Percentiles rank a stretch among this genome's conserved stretches.
Conservation (phyloP, 2,888 invertebrate genomes). For the Apodemia hepburni region DNA sequence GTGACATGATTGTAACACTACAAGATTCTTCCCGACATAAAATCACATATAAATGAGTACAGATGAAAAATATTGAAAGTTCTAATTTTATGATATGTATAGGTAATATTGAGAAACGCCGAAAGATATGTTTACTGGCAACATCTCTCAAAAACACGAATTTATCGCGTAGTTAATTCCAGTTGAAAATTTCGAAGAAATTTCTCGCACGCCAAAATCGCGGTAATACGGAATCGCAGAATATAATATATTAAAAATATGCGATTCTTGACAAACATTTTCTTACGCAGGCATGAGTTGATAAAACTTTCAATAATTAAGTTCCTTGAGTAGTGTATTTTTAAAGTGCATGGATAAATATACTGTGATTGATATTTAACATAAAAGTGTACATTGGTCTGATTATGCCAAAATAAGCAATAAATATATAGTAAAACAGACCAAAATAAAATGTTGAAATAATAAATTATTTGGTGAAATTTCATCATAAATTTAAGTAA, state of each 20-base stretch:
- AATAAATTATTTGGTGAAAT: too few species aligned
- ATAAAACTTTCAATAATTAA: not conserved
- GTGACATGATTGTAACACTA: too few species aligned
- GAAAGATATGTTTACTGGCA: slow-evolving; percentile 77
- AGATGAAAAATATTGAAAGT: slow-evolving; percentile 31
- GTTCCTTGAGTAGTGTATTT: not conserved
- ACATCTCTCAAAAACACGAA: slow-evolving; percentile 71
- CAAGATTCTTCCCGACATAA: too few species aligned
- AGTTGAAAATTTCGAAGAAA: slow-evolving; percentile 31
- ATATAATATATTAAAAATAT: slow-evolving; percentile 20
- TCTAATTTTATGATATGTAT: slow-evolving; percentile 36
- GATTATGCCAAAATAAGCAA: not conserved
- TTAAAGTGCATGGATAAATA: not conserved
- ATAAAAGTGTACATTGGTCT: not conserved
- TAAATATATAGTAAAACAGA: too few species aligned
- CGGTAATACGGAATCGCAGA: not conserved
- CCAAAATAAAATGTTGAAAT: too few species aligned
- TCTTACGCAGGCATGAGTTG: not conserved
- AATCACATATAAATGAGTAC: slow-evolving; percentile 34
- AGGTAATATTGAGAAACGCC: slow-evolving; percentile 67
- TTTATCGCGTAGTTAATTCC: slow-evolving; percentile 62
- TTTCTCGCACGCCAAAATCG: slow-evolving; percentile 33
- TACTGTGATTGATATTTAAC: not conserved
- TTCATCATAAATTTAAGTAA: too few species aligned
- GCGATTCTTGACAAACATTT: slow-evolving; percentile 17